Base-by-base conservation (phyloP, 2,797 vertebrate species). In the Thaleichthys pacificus region DNA sequence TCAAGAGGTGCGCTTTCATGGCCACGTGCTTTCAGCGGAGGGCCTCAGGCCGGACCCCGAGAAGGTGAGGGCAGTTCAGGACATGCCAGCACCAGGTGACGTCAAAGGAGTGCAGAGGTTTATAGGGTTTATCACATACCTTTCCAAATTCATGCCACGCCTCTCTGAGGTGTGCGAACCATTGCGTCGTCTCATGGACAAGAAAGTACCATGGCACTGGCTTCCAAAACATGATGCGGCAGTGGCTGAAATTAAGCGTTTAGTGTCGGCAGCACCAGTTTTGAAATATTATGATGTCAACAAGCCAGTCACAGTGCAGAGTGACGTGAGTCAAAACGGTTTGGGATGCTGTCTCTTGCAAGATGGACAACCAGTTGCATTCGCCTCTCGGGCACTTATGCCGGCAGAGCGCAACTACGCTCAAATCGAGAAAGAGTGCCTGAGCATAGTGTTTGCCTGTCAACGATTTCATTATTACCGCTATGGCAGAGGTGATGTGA, bases 241-340 rank as follows among this genome's bases (percentile, higher is more conserved):
- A 60, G 42, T 78, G 6, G 0, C 0, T 6, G 19, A 77, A 8
- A 47, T 75, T 0, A 80, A 77, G 22, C 26, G 24, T 1, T 9
- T 75, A 51, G 70, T 63, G 17, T 30, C 51, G 5, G 21, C 58
- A 1, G 70, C 58, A 4, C 68, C 64, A 5, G 70, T 78, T 2
- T 12, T 77, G 21, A 22, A 17, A 15, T 75, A 77, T 38, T 73
- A 77, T 22, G 70, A 77, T 66, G 42, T 76, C 1, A 66, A 61
- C 5, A 72, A 69, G 58, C 71, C 71, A n/a, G 61, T 80, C 73
- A 73, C 73, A 5, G 42, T 77, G 0, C 77, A 77, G 42, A 77
- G 70, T 17, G 73, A 82, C 57, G 66, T 72, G 5, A 81, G 76
- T 49, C 26, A 78, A 8, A 30, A 8, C 15, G 67, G 58, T 1